A percentile compares a stretch with the other conserved stretches of the same genome.
phyloP scores from a whole-genome alignment of 2,888 invertebrate species.

The Lasioglossum vierecki region DNA sequence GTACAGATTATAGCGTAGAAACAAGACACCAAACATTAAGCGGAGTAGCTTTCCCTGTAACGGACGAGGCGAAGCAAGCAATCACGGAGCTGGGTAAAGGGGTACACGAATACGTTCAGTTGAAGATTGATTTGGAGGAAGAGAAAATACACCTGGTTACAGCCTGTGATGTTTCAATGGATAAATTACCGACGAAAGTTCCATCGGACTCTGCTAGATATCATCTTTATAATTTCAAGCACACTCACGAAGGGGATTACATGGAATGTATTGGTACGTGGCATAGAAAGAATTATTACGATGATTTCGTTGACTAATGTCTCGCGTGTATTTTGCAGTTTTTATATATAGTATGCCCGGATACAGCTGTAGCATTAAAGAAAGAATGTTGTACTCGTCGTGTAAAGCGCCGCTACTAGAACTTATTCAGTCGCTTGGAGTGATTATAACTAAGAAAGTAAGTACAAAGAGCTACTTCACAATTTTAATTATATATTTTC shows the following conservation, averaged over 20 bases:
- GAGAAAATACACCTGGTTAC: conserved; percentile 94
- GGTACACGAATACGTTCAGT: conserved; percentile 94
- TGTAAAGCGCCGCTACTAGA: conserved; percentile 97
- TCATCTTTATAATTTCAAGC: conserved; percentile 95
- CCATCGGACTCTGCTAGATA: conserved; percentile 95
- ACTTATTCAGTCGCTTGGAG: conserved; percentile 90
- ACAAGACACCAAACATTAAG: conserved; percentile 95
- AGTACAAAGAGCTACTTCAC: conserved; percentile 71
- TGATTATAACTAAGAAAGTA: conserved; percentile 95
- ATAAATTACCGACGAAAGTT: conserved; percentile 90
- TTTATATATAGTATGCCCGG: conserved; percentile 99
- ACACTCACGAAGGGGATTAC: conserved; percentile 96
- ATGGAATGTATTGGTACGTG: conserved; percentile 91
- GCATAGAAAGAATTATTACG: conserved; percentile 20
- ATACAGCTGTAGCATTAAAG: conserved; percentile 97
- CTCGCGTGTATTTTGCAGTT: conserved; percentile 86
- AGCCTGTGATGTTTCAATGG: conserved; percentile 88
- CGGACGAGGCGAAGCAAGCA: conserved; percentile 91
- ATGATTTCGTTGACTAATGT: conserved; percentile 29
- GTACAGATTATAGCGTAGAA: conserved; percentile 91
- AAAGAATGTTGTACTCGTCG: conserved; percentile 99
- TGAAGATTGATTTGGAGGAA: conserved; percentile 93
- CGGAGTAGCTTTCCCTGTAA: conserved; percentile 95
- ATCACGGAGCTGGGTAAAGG: conserved; percentile 90
- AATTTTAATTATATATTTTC: neutral